A percentile compares a stretch with the other conserved stretches of the same genome.
Conservation (phyloP, 2,113 vertebrate genomes). For the Elachura formosa region DNA sequence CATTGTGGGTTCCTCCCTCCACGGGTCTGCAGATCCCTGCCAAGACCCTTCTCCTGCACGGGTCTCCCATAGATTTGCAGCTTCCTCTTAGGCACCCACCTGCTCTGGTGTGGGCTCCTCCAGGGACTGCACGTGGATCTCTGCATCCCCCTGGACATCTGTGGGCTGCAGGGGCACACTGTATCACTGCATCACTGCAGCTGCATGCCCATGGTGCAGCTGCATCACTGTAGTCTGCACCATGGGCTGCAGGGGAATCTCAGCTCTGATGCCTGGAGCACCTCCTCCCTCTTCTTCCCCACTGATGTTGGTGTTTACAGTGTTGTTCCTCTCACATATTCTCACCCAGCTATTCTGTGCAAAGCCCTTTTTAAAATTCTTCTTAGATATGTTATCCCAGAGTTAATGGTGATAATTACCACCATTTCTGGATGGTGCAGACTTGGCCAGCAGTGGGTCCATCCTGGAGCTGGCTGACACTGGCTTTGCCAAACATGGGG, state of each 20-base stretch:
- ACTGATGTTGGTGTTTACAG: neutral
- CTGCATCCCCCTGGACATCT: fast-evolving
- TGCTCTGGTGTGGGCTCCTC: neutral
- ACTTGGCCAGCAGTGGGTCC: neutral
- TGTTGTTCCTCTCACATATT: neutral
- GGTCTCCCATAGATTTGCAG: neutral
- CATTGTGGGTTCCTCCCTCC: fast-evolving
- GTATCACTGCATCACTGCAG: neutral
- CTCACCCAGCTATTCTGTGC: neutral
- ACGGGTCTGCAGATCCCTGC: neutral
- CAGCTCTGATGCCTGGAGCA: neutral
- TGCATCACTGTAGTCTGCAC: neutral
- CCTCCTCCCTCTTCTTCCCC: fast-evolving
- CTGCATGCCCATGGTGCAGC: neutral
- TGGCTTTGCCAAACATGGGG: neutral
- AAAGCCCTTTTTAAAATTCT: neutral
- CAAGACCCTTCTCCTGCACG: fast-evolving
- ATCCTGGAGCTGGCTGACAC: neutral
- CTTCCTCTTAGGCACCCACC: neutral
- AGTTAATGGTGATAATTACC: neutral
- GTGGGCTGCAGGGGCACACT: neutral
- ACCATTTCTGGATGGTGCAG: neutral
- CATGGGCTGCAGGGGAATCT: neutral
- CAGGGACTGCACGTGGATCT: neutral
- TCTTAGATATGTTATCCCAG: neutral